Evolutionary conservation across 1,140 invertebrate species (phyloP).

Genomic region (Drosophila sulfurigaster): DNA sequence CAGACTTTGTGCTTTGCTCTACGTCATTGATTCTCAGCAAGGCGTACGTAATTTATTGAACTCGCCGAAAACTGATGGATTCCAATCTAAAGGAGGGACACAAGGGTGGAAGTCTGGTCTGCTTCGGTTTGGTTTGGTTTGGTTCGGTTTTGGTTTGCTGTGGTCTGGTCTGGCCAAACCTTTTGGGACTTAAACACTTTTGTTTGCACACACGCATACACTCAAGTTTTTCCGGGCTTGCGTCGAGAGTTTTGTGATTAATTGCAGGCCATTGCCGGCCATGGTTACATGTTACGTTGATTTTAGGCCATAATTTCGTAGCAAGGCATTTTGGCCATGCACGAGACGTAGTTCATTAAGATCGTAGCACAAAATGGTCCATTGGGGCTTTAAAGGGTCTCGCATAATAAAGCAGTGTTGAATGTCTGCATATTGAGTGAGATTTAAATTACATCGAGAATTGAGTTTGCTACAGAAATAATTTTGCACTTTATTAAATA

Average conservation of each 20-base stretch:
- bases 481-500: not conserved
- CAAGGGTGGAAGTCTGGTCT: not conserved
- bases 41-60: conserved; percentile 78
- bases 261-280: conserved; percentile 61
- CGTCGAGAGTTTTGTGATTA: conserved; percentile 63
- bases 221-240: conserved; percentile 67
- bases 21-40: conserved; percentile 66
- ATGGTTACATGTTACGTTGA: conserved; percentile 66
- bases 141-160: not conserved
- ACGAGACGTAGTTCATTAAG: conserved; percentile 70
- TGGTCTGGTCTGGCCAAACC: conserved; percentile 40
- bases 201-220: conserved; percentile 62
- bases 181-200: conserved; percentile 77
- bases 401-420: not conserved
- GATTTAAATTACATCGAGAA: not conserved
- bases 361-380: conserved; percentile 22
- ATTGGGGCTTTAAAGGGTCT: conserved; percentile 15
- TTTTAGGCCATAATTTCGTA: conserved; percentile 67
- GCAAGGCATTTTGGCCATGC: conserved; percentile 63
- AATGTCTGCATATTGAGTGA: not conserved
- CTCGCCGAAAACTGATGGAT: conserved; percentile 55
- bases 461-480: not conserved
- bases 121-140: not conserved
- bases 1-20: conserved; percentile 53
- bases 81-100: conserved; percentile 8